Percentiles rank a stretch among this genome's conserved stretches.
Evolutionary conservation across 2,888 invertebrate genomes (phyloP).

Genomic region (Hedya salicella): DNA sequence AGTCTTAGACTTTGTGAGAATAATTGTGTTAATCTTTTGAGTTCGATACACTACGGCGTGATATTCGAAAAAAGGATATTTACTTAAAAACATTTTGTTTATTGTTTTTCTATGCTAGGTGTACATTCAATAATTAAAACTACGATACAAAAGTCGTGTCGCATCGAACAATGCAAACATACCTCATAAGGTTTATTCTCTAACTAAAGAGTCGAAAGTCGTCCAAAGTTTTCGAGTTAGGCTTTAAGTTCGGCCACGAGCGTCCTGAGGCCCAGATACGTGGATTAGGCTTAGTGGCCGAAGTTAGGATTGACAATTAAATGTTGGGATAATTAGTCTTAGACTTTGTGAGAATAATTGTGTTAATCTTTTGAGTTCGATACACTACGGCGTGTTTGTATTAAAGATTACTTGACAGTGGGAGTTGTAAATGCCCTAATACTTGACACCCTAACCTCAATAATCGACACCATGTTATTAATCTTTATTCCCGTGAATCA

Average conservation of each 20-base stretch:
- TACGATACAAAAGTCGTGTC: conserved; percentile 30
- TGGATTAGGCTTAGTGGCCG: conserved; percentile 28
- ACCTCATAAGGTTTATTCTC: conserved; percentile 43
- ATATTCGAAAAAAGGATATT: too few species aligned
- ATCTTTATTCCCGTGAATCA: too few species aligned
- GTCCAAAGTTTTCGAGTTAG: conserved; percentile 50
- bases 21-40: conserved; percentile 9
- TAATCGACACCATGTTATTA: too few species aligned
- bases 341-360: not conserved
- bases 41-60: too few species aligned
- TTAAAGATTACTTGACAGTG: too few species aligned
- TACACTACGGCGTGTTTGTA: too few species aligned
- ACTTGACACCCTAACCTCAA: too few species aligned
- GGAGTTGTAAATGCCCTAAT: too few species aligned
- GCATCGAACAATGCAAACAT: conserved; percentile 42
- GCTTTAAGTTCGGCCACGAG: conserved; percentile 49
- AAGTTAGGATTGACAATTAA: conserved; percentile 33
- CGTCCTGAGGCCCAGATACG: conserved; percentile 21
- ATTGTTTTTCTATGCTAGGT: too few species aligned
- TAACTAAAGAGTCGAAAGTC: conserved; percentile 52
- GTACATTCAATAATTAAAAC: too few species aligned
- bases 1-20: not conserved
- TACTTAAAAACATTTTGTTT: too few species aligned
- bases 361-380: conserved; percentile 1
- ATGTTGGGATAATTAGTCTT: conserved; percentile 21